Base-by-base conservation (phyloP, 2,888 invertebrate species). In the Altica lythri region DNA sequence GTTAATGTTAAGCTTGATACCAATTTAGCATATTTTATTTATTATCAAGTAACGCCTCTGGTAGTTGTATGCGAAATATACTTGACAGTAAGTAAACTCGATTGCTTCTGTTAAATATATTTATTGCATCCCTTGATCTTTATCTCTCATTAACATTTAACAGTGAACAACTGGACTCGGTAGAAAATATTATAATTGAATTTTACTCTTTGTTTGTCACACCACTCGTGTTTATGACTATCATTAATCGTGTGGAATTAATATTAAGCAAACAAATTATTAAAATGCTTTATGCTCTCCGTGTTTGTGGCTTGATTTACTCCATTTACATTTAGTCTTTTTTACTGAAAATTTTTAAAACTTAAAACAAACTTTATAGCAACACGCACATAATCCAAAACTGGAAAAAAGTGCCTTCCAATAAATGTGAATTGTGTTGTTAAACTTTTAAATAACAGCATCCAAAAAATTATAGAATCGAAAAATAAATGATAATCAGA, bases 61-160 rank as follows among this genome's bases (percentile, higher is more conserved):
- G 45, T 27, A 25, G 50, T 29, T 13, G 25, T n/a, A 12, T 6
- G 40, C 25, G 18, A 40, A 40, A 46, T 50, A 25, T 34, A 16
- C 12, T n/a, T 40, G 46, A 50, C 55, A 50, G 32, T 40, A 51
- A 50, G 43, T 42, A 47, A 55, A 51, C 35, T 43, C 47, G 45
- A 55, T 47, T 29, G 47, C 46, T 55, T 51, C 50, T 43, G 45
- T 43, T 42, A 51, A 55, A 50, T 51, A 44, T 51, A 55, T 55
- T 55, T 51, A 55, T 55, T 51, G 55, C 51, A 55, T 55, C 55
- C 47, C 51, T 37, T 22, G 55, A 55, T 55, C 50, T 25, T 45
- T 55, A 55, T 55, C 55, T 42, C 50, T 44, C 45, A 52, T 52
- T 45, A 52, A 51, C 55, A 55, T 55, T 51, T 42, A 55, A 43